Conservation (phyloP, 1,140 invertebrate genomes). For the Leguminivora glycinivorella region DNA sequence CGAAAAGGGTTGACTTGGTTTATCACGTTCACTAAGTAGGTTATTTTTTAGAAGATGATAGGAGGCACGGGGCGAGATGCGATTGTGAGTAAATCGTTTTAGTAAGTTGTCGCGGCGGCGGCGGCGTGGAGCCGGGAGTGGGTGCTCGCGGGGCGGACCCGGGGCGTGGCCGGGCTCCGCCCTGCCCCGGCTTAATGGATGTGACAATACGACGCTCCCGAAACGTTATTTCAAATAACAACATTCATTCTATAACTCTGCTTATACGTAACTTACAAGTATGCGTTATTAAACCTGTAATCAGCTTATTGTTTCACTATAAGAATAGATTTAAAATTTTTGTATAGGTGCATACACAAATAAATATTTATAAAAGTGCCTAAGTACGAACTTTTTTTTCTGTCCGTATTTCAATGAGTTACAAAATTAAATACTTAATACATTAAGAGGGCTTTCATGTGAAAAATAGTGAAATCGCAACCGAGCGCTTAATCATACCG, state of each 20-base stretch:
- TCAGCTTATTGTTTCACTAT: conserved; percentile 8
- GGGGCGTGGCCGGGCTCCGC: conserved; percentile 54
- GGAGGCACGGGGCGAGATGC: conserved; percentile 55
- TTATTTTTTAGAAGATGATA: conserved; percentile 53
- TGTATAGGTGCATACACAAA: too few relatives aligned
- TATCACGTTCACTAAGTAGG: conserved; percentile 19
- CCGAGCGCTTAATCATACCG: too few relatives aligned
- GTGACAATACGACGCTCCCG: conserved; percentile 72
- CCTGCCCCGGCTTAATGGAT: conserved; percentile 66
- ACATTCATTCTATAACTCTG: conserved; percentile 65
- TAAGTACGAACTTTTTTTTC: too few relatives aligned
- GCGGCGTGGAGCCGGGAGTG: conserved; percentile 32
- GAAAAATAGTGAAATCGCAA: too few relatives aligned
- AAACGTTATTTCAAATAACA: conserved; percentile 62
- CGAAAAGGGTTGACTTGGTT: not conserved
- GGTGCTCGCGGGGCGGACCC: conserved; percentile 40
- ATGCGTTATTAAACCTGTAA: conserved; percentile 23
- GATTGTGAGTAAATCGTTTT: conserved; percentile 72
- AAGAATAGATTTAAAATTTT: too few relatives aligned
- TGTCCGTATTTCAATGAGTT: too few relatives aligned
- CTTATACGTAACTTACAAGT: conserved; percentile 47
- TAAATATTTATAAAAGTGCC: too few relatives aligned
- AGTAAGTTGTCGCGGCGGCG: conserved; percentile 54
- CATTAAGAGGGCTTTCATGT: too few relatives aligned
- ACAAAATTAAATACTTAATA: too few relatives aligned